Percentiles rank a stretch among this genome's conserved stretches.
These are phyloP conservation scores for Eleginops maclovinus DNA, from an alignment of 2,113 vertebrate species.

Conservation along the genomic window DNA sequence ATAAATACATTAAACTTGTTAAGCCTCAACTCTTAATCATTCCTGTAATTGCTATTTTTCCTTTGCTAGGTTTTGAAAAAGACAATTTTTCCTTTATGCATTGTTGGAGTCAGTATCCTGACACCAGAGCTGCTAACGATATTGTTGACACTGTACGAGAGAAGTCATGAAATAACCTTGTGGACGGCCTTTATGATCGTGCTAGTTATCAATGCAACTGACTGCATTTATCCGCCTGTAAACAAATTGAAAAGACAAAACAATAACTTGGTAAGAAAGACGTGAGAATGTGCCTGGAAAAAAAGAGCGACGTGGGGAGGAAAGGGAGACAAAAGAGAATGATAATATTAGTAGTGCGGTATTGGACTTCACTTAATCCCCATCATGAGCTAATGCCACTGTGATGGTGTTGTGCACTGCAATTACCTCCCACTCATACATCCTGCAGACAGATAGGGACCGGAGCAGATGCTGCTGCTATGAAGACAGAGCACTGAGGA, in stretches of 20 bases:
- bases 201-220: conserved; percentile 62
- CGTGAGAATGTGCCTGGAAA: background rate
- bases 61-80: background rate
- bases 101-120: background rate
- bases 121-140: background rate
- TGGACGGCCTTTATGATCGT: conserved; percentile 50
- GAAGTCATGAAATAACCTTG: conserved; percentile 40
- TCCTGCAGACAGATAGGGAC: conserved; percentile 66
- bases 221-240: conserved; percentile 51
- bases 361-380: conserved; percentile 76
- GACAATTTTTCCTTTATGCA: background rate
- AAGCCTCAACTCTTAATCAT: background rate
- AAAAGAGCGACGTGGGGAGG: background rate
- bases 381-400: conserved; percentile 72
- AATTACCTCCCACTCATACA: conserved; percentile 75
- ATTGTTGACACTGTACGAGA: conserved; percentile 14
- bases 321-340: background rate
- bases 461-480: conserved; percentile 70
- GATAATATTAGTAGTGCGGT: conserved; percentile 53
- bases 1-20: background rate
- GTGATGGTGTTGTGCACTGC: conserved; percentile 58
- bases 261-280: conserved; percentile 14
- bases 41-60: background rate
- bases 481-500: conserved; percentile 66
- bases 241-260: conserved; percentile 50